Conservation (phyloP, 2,888 invertebrate genomes). For the Drosophila hamatofila region DNA sequence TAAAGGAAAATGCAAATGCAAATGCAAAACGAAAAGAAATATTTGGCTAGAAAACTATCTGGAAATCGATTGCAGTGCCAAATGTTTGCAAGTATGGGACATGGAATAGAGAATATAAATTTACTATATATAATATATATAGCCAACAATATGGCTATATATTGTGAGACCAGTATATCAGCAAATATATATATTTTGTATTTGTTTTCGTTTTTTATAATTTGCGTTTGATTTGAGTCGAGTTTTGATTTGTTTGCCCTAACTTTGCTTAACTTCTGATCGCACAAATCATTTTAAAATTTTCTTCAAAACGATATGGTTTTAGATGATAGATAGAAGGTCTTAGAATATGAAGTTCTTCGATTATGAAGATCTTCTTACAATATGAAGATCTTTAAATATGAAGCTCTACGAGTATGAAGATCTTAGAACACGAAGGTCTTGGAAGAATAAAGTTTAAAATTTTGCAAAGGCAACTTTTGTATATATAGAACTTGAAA, state of each 20-base stretch:
- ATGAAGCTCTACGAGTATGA: no score
- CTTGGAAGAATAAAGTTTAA: no score
- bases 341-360: neutral
- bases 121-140: neutral
- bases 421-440: no score
- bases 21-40: neutral
- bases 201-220: no score
- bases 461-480: no score
- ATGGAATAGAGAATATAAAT: neutral
- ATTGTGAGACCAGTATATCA: no score
- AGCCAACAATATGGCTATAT: no score
- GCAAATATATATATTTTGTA: no score
- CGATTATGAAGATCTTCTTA: no score
- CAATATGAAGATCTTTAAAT: neutral
- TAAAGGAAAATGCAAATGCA: slow-evolving; percentile 11
- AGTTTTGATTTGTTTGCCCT: neutral
- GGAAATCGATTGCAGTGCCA: neutral
- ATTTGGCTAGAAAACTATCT: neutral
- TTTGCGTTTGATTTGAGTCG: no score
- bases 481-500: neutral
- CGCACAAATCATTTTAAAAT: no score
- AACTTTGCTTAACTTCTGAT: neutral
- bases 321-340: neutral
- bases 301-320: no score
- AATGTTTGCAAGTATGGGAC: neutral